phyloP scores from a whole-genome alignment of 2,113 vertebrate genomes.

The Plotosus lineatus region DNA sequence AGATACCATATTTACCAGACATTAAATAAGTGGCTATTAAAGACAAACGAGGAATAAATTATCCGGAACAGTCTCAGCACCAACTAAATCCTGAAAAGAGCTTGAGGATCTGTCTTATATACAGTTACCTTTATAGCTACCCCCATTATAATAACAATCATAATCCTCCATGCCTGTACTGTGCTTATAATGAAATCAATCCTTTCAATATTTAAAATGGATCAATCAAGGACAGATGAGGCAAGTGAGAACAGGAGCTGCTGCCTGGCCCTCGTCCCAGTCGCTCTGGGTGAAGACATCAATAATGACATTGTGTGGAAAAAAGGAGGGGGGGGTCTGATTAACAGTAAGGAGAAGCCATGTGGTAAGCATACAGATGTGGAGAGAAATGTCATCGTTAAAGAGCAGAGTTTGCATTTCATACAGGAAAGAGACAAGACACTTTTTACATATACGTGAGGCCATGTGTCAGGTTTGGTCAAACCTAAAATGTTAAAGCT shows the following conservation, averaged over 20 bases:
- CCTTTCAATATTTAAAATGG: slow-evolving; percentile 38
- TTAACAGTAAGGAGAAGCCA: slow-evolving; percentile 58
- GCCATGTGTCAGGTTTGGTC: neutral
- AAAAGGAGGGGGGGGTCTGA: slow-evolving; percentile 58
- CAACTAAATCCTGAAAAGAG: neutral
- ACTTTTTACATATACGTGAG: neutral
- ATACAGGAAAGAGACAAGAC: neutral
- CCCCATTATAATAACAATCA: slow-evolving; percentile 4
- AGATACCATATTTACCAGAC: neutral
- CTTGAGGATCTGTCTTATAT: neutral
- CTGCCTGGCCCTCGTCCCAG: slow-evolving; percentile 65
- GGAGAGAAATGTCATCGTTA: neutral
- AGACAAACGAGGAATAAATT: neutral
- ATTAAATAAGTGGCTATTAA: neutral
- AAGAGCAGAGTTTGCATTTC: neutral
- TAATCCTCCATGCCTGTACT: neutral
- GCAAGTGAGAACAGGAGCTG: slow-evolving; percentile 57
- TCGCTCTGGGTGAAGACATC: slow-evolving; percentile 61
- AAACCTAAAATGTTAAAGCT: slow-evolving; percentile 62
- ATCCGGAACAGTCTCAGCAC: neutral
- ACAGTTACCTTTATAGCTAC: neutral
- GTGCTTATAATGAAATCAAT: slow-evolving; percentile 39
- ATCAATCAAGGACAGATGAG: slow-evolving; percentile 63
- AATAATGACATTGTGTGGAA: slow-evolving; percentile 66
- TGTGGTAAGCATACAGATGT: neutral